Conservation (phyloP, 2,113 vertebrate genomes). For the Mobula hypostoma region DNA sequence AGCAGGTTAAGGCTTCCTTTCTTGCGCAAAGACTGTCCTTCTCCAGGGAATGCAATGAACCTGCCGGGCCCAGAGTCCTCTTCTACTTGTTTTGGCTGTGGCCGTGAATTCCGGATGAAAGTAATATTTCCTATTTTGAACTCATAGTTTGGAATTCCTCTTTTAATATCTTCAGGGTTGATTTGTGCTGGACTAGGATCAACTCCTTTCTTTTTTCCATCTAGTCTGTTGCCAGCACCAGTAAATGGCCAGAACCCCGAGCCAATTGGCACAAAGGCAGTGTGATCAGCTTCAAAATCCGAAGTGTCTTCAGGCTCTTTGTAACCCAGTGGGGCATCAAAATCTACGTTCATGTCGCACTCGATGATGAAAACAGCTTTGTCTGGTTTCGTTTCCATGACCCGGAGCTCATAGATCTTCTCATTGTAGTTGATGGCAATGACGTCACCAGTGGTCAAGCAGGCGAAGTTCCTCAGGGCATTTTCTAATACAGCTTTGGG, state of each 20-base stretch:
- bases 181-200: slow-evolving; percentile 87
- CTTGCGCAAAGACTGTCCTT: slow-evolving; percentile 93
- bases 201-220: slow-evolving; percentile 94
- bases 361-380: too few relatives aligned
- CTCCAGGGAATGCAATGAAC: slow-evolving; percentile 92
- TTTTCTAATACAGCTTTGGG: slow-evolving; percentile 76
- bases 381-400: too few relatives aligned
- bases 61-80: slow-evolving; percentile 72
- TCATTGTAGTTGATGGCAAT: too few relatives aligned
- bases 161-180: slow-evolving; percentile 83
- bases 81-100: slow-evolving; percentile 75
- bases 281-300: slow-evolving; percentile 77
- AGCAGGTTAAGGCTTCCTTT: slow-evolving; percentile 77
- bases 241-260: slow-evolving; percentile 89
- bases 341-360: slow-evolving; percentile 64
- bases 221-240: slow-evolving; percentile 88
- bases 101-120: slow-evolving; percentile 91
- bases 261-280: slow-evolving; percentile 77
- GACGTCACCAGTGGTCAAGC: too few relatives aligned
- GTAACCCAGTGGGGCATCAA: slow-evolving; percentile 94
- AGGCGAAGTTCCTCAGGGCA: too few relatives aligned
- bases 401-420: too few relatives aligned
- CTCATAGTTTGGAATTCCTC: slow-evolving; percentile 96
- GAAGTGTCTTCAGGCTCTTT: slow-evolving; percentile 88
- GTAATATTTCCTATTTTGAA: slow-evolving; percentile 92